These are phyloP conservation scores for Sciurus niger DNA, from an alignment of 2,113 vertebrate species.

Conservation along the genomic window DNA sequence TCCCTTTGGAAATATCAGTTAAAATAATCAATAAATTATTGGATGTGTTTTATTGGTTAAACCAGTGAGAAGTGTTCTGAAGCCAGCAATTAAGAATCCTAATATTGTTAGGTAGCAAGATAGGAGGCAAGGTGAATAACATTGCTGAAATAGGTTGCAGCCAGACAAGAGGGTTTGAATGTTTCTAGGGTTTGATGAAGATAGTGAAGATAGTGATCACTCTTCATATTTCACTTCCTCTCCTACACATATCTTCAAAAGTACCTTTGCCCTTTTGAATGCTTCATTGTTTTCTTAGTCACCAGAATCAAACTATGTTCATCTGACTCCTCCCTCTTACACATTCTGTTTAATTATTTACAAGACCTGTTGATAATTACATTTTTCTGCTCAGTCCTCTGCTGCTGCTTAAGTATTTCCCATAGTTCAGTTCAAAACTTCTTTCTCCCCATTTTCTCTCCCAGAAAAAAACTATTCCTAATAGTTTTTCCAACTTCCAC, in stretches of 20 bases:
- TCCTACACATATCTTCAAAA: constrained; percentile 64
- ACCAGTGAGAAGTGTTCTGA: constrained; percentile 11
- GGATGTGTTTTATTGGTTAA: constrained; percentile 51
- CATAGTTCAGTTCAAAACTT: background rate
- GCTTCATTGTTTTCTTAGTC: constrained; percentile 70
- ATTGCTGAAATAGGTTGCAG: background rate
- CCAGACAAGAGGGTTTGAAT: background rate
- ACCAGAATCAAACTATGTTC: constrained; percentile 57
- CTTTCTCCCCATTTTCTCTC: constrained; percentile 17
- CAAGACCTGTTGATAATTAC: constrained; percentile 63
- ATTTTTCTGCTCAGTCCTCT: constrained; percentile 40
- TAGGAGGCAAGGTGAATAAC: background rate
- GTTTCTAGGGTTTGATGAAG: background rate
- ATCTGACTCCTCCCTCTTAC: constrained; percentile 58
- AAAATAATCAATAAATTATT: constrained; percentile 41
- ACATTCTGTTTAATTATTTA: constrained; percentile 81
- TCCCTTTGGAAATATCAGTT: constrained; percentile 39
- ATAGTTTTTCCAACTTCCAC: constrained; percentile 24
- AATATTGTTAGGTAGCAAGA: background rate
- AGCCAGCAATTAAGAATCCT: background rate
- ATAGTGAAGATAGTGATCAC: background rate
- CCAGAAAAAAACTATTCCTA: constrained; percentile 42
- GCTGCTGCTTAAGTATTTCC: constrained; percentile 48
- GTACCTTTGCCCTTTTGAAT: constrained; percentile 79
- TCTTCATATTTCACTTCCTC: constrained; percentile 9